Evolutionary conservation across 2,113 vertebrate genomes (phyloP).

Genomic region (Carlito syrichta): DNA sequence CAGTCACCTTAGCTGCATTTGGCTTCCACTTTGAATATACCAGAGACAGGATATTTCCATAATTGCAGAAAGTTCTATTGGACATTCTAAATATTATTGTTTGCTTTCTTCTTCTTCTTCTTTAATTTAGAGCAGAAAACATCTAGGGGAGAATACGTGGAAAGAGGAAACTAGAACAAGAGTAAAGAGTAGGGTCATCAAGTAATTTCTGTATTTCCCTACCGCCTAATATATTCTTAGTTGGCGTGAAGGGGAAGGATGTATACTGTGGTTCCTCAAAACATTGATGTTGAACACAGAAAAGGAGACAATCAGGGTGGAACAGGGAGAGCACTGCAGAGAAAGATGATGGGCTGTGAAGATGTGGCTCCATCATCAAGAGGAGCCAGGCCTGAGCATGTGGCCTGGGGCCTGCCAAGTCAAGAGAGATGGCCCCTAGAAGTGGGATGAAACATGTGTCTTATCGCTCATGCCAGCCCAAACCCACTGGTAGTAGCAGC

Average conservation of each 20-base stretch:
- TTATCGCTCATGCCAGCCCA: not conserved
- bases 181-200: not conserved
- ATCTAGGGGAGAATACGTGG: not conserved
- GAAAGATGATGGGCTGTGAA: not conserved
- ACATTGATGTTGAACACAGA: not conserved
- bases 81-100: not conserved
- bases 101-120: not conserved
- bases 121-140: not conserved
- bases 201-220: not conserved
- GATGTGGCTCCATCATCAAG: not conserved
- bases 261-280: not conserved
- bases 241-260: not conserved
- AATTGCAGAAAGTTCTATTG: not conserved
- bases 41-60: not conserved
- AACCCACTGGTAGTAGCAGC: not conserved
- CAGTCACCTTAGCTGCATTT: not conserved
- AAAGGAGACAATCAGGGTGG: not conserved
- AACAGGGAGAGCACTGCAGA: not conserved
- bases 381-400: not conserved
- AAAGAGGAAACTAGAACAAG: not conserved
- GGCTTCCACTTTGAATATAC: not conserved
- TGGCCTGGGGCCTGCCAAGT: not conserved
- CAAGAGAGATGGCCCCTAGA: not conserved
- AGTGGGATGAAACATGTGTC: not conserved
- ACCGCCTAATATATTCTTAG: not conserved